A percentile compares a stretch with the other conserved stretches of the same genome.
Evolutionary conservation across 2,797 vertebrate genomes (phyloP).

Genomic region (Eupleurogrammus muticus): DNA sequence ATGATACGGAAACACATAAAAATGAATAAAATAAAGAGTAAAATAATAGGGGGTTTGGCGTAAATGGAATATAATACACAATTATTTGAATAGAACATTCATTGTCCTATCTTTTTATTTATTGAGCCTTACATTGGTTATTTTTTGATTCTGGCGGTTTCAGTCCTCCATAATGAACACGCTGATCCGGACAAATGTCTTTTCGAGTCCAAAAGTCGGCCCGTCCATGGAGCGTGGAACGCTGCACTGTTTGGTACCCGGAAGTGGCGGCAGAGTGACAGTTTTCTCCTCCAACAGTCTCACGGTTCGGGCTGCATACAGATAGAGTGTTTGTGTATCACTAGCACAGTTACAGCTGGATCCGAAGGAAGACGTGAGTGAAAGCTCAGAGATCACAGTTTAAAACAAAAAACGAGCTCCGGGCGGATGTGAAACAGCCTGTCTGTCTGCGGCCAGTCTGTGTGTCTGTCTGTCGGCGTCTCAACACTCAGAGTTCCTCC

Average conservation of each 20-base stretch:
- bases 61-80: too few species aligned
- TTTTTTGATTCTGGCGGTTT: too few species aligned
- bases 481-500: constrained; percentile 40
- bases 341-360: neutral
- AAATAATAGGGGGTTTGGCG: too few species aligned
- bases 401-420: neutral
- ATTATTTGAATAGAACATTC: too few species aligned
- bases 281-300: neutral
- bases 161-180: too few species aligned
- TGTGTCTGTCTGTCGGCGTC: constrained; percentile 4
- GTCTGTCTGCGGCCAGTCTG: constrained; percentile 14
- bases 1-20: too few species aligned
- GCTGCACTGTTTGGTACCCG: constrained; percentile 18
- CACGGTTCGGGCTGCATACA: neutral
- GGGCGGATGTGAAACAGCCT: constrained; percentile 17
- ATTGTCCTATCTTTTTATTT: too few species aligned
- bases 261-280: constrained; percentile 54
- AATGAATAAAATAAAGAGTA: too few species aligned
- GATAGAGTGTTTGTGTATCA: constrained; percentile 3
- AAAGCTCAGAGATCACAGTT: neutral
- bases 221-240: too few species aligned
- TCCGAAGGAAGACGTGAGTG: neutral
- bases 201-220: too few species aligned
- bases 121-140: too few species aligned
- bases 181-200: too few species aligned